Conservation (phyloP, 2,797 vertebrate species). For the Rhabdophis nuchalis region DNA sequence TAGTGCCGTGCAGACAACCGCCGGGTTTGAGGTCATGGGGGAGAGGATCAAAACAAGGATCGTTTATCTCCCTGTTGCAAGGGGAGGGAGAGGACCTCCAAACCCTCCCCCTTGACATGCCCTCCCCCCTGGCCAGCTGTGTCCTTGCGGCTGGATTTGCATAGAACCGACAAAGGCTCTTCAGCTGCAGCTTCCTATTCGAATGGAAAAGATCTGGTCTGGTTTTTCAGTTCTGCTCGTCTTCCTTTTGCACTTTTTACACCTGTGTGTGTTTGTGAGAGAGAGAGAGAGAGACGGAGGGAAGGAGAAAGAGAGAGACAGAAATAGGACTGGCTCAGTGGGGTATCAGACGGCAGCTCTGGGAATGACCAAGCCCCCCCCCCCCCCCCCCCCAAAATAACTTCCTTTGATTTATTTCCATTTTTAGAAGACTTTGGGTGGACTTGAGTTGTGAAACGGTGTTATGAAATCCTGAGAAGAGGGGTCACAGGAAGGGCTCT, state of each 20-base stretch:
- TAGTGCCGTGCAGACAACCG: background rate
- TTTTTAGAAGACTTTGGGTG: background rate
- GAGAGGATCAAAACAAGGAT: background rate
- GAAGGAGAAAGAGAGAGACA: background rate
- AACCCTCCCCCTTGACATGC: background rate
- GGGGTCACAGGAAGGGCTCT: background rate
- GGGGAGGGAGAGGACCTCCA: too few species aligned
- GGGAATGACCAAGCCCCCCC: background rate
- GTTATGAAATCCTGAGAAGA: background rate
- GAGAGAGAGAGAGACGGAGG: background rate
- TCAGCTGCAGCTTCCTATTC: slow-evolving; percentile 55
- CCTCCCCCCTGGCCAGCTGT: background rate
- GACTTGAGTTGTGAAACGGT: background rate
- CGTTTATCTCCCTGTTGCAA: too few species aligned
- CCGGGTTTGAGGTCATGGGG: background rate
- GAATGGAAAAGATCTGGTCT: slow-evolving; percentile 58
- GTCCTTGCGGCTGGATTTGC: slow-evolving; percentile 51
- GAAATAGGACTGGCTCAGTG: background rate
- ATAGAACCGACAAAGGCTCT: slow-evolving; percentile 45
- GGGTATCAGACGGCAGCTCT: background rate
- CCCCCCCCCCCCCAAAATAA: background rate
- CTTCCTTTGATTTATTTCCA: background rate
- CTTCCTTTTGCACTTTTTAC: background rate
- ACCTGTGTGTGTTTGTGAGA: too few species aligned
- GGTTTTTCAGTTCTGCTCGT: background rate